Percentiles rank a stretch among this genome's conserved stretches.
These are phyloP conservation scores for Troides oblongomaculatus DNA, from an alignment of 2,888 invertebrate genomes.

Conservation along the genomic window DNA sequence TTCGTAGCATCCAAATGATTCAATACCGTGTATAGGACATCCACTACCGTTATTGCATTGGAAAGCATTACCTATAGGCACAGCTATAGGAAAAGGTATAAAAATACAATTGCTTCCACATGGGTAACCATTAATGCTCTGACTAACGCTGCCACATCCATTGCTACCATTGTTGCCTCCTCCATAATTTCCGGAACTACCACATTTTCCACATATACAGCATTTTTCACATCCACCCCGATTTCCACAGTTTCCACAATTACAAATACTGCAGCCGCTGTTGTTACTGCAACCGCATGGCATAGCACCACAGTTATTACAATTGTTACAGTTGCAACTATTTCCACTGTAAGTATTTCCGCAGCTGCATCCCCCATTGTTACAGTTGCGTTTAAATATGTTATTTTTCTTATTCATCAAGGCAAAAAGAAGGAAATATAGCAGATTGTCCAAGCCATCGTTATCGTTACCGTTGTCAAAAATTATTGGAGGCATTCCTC, in stretches of 20 bases:
- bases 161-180: slow-evolving; percentile 10
- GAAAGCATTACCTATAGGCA: slow-evolving; percentile 29
- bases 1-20: slow-evolving; percentile 21
- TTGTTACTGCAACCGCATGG: slow-evolving; percentile 18
- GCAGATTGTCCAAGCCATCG: slow-evolving; percentile 40
- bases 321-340: slow-evolving; percentile 17
- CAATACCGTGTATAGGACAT: slow-evolving; percentile 20
- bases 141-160: slow-evolving; percentile 9
- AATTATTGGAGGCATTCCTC: slow-evolving; percentile 45
- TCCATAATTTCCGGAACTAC: background rate
- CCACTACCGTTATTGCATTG: slow-evolving; percentile 14
- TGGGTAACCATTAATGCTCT: slow-evolving; percentile 7
- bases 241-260: slow-evolving; percentile 6
- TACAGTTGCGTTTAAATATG: slow-evolving; percentile 19
- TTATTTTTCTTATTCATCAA: slow-evolving; percentile 42
- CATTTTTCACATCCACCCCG: slow-evolving; percentile 5
- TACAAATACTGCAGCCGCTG: slow-evolving; percentile 18
- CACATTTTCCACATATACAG: slow-evolving; percentile 8
- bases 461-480: slow-evolving; percentile 42
- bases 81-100: slow-evolving; percentile 36
- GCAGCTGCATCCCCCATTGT: slow-evolving; percentile 30
- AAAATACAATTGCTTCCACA: slow-evolving; percentile 29
- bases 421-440: slow-evolving; percentile 54
- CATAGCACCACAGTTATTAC: slow-evolving; percentile 28
- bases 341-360: slow-evolving; percentile 24